Conservation (phyloP, 2,797 vertebrate species). For the Clarias pachynema region DNA sequence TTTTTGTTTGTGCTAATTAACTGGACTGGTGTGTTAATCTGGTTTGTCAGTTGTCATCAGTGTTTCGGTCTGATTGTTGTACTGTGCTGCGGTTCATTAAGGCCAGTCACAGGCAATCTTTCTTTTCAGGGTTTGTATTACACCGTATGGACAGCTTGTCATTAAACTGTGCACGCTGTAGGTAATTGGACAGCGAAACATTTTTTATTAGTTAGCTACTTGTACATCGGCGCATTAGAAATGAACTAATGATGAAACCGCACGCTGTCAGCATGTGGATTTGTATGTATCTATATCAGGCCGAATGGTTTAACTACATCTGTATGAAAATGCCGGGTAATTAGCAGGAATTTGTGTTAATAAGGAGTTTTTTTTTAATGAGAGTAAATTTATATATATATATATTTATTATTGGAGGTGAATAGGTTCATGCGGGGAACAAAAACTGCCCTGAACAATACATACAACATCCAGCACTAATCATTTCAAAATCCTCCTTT, state of each 20-base stretch:
- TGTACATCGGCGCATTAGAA: background rate
- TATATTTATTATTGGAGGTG: background rate
- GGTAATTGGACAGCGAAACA: constrained; percentile 16
- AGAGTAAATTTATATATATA: too few species aligned
- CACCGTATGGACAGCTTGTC: constrained; percentile 18
- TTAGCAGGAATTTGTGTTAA: constrained; percentile 11
- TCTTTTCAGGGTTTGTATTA: constrained; percentile 17
- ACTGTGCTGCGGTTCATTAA: constrained; percentile 19
- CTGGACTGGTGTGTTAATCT: constrained; percentile 26
- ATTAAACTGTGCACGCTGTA: constrained; percentile 4
- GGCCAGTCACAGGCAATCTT: constrained; percentile 23
- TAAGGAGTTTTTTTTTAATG: background rate
- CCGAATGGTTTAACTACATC: background rate
- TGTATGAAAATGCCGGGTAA: background rate
- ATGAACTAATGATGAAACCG: constrained; percentile 13
- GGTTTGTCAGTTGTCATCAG: constrained; percentile 36
- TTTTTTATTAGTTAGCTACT: constrained; percentile 10
- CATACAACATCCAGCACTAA: too few species aligned
- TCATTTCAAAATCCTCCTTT: background rate
- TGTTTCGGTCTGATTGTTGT: constrained; percentile 23
- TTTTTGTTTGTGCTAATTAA: constrained; percentile 30
- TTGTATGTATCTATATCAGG: background rate
- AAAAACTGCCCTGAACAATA: background rate
- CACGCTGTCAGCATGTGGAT: background rate
- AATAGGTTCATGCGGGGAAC: background rate